phyloP scores from a whole-genome alignment of 1,140 invertebrate species.

The Drosophila pseudoananassae region DNA sequence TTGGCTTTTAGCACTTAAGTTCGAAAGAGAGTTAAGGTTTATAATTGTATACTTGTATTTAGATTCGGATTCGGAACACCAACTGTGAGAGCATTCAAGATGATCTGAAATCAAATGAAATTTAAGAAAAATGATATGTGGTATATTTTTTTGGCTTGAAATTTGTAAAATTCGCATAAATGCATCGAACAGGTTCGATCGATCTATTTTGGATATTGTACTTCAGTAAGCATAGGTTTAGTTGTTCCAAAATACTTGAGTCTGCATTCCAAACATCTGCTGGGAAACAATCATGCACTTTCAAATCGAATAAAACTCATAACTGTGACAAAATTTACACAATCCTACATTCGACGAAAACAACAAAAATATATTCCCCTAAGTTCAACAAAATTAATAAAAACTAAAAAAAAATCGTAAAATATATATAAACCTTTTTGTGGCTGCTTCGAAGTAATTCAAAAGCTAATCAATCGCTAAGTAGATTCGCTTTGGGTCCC shows the following conservation, averaged over 20 bases:
- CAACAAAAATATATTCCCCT: constrained; percentile 5
- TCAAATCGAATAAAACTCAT: constrained; percentile 47
- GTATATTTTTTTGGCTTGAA: constrained; percentile 67
- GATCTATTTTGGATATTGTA: constrained; percentile 66
- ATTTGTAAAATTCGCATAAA: constrained; percentile 53
- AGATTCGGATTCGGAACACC: constrained; percentile 57
- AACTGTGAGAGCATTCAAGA: constrained; percentile 77
- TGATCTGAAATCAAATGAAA: constrained; percentile 53
- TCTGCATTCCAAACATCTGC: constrained; percentile 39
- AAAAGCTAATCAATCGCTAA: constrained; percentile 59
- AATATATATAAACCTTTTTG: constrained; percentile 50
- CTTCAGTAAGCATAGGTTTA: constrained; percentile 74
- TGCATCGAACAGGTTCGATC: constrained; percentile 38
- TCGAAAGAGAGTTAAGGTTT: constrained; percentile 47
- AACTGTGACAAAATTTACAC: constrained; percentile 73
- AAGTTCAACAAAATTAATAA: constrained; percentile 45
- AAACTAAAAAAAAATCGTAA: constrained; percentile 6
- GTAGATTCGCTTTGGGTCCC: constrained; percentile 57
- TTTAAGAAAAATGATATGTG: constrained; percentile 58
- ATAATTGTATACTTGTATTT: constrained; percentile 54
- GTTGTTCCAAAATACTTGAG: constrained; percentile 41
- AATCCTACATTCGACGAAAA: constrained; percentile 22
- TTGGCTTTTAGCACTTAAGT: constrained; percentile 73
- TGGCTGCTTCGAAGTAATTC: constrained; percentile 69
- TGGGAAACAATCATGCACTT: constrained; percentile 66